Evolutionary conservation across 2,797 vertebrate genomes (phyloP), one percentile per base, ranked within the genome.

Genomic region (Xiphophorus birchmanni): DNA sequence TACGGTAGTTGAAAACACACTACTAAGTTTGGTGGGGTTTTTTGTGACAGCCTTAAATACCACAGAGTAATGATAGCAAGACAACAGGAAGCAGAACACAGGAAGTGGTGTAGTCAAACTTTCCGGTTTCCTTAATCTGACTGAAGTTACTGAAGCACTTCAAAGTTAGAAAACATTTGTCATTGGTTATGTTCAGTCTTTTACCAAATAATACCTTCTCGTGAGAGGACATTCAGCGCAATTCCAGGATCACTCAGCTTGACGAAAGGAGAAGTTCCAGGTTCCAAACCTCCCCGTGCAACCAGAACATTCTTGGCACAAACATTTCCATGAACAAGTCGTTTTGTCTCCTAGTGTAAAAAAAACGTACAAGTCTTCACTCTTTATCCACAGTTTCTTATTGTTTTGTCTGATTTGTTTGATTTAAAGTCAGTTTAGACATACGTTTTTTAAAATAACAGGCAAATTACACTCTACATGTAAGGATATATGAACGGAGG

Each of bases 171-270:
- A 35, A 80, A 71, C 21, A 63, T 42, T 10, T 21, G 0, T 52
- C 44, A 35, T 9, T 54, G 56, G 10, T 7, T 2, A 72, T 47
- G 2, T 37, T 5, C 48, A 2, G 9, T 11, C 15, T n/a, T 29
- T 18, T 15, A 54, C 54, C 29, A 75, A 6, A 11, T 63, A 17
- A 40, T 35, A 99, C 98, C 98, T 94, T 97, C 97, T 48, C 95
- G 94, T 74, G 97, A 96, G 11, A 99, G 97, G n/a, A 95, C 96
- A 0, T 93, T 90, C 18, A 97, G 91, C 29, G 96, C 91, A 52
- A 99, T 95, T 0, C 98, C 98, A 0, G 98, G 97, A 77, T 99
- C 98, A 0, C 98, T 99, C 88, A 99, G 95, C 91, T 99, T 99
- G 82, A 98, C 93, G 1, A 98, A 99, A 3, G 98, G 98, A 78